These are phyloP conservation scores for Choreutis nemorana DNA, from an alignment of 2,888 invertebrate species.

Conservation along the genomic window DNA sequence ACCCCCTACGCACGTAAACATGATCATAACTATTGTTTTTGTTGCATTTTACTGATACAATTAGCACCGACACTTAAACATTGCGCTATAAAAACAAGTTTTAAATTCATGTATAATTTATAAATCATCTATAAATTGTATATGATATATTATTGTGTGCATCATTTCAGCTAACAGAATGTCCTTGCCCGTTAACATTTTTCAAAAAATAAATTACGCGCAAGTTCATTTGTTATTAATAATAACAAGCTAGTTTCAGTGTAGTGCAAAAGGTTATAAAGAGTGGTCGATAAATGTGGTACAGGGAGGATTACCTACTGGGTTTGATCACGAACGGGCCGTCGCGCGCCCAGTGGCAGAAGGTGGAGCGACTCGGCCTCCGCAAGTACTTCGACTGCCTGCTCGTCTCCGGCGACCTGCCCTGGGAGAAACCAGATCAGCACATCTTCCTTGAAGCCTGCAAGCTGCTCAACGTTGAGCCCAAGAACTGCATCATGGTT, in stretches of 20 bases:
- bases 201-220: slow-evolving; percentile 17
- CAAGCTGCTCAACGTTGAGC: slow-evolving; percentile 75
- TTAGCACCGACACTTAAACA: slow-evolving; percentile 14
- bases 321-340: slow-evolving; percentile 89
- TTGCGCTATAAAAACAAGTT: slow-evolving; percentile 29
- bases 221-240: slow-evolving; percentile 41
- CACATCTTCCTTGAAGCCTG: slow-evolving; percentile 86
- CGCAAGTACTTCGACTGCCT: slow-evolving; percentile 80
- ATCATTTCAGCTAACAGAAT: slow-evolving; percentile 27
- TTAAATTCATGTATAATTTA: slow-evolving; percentile 49
- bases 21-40: no score
- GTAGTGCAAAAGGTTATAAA: slow-evolving; percentile 38
- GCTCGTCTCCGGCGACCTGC: slow-evolving; percentile 83
- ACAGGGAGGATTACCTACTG: slow-evolving; percentile 75
- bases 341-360: slow-evolving; percentile 89
- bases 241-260: slow-evolving; percentile 51
- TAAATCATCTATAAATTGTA: slow-evolving; percentile 31
- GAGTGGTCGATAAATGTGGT: slow-evolving; percentile 55
- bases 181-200: slow-evolving; percentile 39
- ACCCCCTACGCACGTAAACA: no score
- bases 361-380: slow-evolving; percentile 75
- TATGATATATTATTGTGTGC: slow-evolving; percentile 23
- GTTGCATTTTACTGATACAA: no score
- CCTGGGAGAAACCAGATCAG: slow-evolving; percentile 86
- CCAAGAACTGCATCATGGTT: slow-evolving; percentile 83